Evolutionary conservation across 2,888 invertebrate species (phyloP).

Genomic region (Philhelius pedissequus): DNA sequence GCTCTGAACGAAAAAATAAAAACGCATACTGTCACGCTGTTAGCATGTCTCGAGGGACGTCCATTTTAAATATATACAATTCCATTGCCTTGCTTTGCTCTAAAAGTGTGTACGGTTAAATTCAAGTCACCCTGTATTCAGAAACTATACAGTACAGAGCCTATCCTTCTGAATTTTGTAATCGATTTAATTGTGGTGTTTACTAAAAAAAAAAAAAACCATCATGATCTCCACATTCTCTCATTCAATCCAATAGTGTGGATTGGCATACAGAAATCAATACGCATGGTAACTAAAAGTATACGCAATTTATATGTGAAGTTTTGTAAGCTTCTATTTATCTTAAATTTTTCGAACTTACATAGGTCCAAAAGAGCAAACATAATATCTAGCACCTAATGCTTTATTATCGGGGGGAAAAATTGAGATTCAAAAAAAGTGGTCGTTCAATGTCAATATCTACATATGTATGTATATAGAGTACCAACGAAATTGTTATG

Average conservation of each 20-base stretch:
- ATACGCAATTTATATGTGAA: conserved; percentile 11
- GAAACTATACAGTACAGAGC: too few species aligned
- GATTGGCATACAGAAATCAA: neutral
- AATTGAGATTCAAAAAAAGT: conserved; percentile 21
- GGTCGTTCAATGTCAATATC: conserved; percentile 40
- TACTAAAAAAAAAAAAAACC: too few species aligned
- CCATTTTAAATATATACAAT: too few species aligned
- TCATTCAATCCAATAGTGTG: neutral
- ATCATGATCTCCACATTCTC: conserved; percentile 16
- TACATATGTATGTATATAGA: too few species aligned
- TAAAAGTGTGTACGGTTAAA: neutral
- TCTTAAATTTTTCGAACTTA: conserved; percentile 15
- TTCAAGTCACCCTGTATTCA: neutral
- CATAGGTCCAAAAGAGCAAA: neutral
- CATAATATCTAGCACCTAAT: conserved; percentile 3
- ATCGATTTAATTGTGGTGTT: neutral
- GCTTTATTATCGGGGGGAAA: conserved; percentile 38
- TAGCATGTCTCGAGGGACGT: too few species aligned
- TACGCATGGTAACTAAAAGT: conserved; percentile 15
- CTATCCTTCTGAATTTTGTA: neutral
- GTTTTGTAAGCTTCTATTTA: conserved; percentile 46
- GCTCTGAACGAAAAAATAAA: too few species aligned
- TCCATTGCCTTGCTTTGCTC: too few species aligned
- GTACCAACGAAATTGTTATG: conserved; percentile 42
- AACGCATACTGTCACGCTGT: too few species aligned